Base-by-base conservation (phyloP, 2,888 invertebrate species). In the Octonoba sinensis region DNA sequence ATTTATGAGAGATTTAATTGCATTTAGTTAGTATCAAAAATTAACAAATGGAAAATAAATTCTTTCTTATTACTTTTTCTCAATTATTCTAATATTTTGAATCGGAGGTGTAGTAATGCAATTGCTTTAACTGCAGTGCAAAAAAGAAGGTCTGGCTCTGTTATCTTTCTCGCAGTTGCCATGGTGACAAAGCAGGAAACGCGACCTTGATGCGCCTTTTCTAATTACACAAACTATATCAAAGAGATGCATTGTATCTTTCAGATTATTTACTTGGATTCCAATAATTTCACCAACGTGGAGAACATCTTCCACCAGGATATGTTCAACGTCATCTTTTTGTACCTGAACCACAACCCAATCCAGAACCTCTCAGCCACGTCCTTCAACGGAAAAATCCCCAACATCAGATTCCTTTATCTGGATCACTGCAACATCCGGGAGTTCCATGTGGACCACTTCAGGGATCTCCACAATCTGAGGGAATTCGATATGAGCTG, bases 211-310 rank as follows among this genome's bases (percentile, higher is more conserved):
- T n/a, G n/a, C n/a, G n/a, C n/a, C n/a, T n/a, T n/a, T n/a, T n/a
- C n/a, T n/a, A n/a, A n/a, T n/a, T n/a, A n/a, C n/a, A n/a, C n/a
- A n/a, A n/a, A n/a, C n/a, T n/a, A n/a, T n/a, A n/a, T n/a, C n/a
- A n/a, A n/a, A n/a, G n/a, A n/a, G 27, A 3, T 27, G 6, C 27
- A 3, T 27, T 27, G 2, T 49, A 36, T 6, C 15, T 66, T 54
- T 44, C 57, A 82, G 82, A 76, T 82, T n/a, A 66, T 82, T 51
- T 72, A 64, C 27, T 57, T 82, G 67, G 76, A 72, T 16, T 67
- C 24, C 36, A 82, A 82, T 56, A 71, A 76, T 16, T 47, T 82
- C 46, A 72, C 76, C 3, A 59, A 75, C 46, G 44, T 71, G 18
- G 66, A 76, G 16, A 11, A 67, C n/a, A 22, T 82, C 3, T 54